Evolutionary conservation across 2,888 invertebrate species (phyloP).

Genomic region (Busseola fusca): DNA sequence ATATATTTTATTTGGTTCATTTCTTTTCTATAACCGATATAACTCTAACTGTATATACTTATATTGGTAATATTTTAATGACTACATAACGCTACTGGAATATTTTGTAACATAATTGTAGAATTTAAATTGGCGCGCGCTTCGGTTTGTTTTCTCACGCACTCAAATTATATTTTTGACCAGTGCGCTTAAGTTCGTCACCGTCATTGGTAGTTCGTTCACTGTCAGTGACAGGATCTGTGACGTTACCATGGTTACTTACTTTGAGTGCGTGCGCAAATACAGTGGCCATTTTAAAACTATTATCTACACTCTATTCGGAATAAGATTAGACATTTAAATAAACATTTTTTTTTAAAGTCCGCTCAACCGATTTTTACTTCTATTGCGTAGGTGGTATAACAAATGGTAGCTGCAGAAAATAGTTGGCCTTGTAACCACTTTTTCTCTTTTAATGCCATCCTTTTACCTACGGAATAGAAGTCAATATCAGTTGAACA

Average conservation of each 20-base stretch:
- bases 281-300: not conserved
- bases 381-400: too few relatives aligned
- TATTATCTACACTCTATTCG: too few relatives aligned
- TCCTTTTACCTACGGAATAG: too few relatives aligned
- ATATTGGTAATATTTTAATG: conserved; percentile 51
- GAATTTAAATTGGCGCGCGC: not conserved
- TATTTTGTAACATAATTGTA: not conserved
- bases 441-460: too few relatives aligned
- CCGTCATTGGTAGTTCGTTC: not conserved
- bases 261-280: not conserved
- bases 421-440: too few relatives aligned
- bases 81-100: conserved; percentile 44
- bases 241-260: too few relatives aligned
- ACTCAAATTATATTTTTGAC: not conserved
- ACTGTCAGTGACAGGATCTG: not conserved
- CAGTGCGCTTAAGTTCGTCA: not conserved
- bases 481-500: too few relatives aligned
- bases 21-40: conserved; percentile 65
- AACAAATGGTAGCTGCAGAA: too few relatives aligned
- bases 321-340: too few relatives aligned
- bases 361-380: too few relatives aligned
- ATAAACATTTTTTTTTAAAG: too few relatives aligned
- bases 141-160: not conserved
- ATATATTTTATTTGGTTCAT: conserved; percentile 69
- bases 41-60: conserved; percentile 66